A percentile compares a stretch with the other conserved stretches of the same genome.
phyloP scores from a whole-genome alignment of 1,140 invertebrate genomes.

The Trachymyrmex cornetzi region DNA sequence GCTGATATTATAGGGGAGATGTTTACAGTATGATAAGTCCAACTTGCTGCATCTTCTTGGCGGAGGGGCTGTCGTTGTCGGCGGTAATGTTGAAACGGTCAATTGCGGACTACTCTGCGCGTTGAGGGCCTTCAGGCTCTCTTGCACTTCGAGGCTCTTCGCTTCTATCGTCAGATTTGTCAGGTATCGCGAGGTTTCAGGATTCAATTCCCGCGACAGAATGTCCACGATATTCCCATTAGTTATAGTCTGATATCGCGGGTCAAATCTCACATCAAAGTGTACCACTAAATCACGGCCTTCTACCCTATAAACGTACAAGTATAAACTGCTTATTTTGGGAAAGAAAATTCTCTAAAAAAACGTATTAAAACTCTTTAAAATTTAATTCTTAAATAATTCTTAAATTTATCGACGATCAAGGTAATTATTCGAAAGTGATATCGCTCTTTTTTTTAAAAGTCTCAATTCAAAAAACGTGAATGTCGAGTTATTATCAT shows the following conservation, averaged over 20 bases:
- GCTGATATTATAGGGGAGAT: conserved; percentile 92
- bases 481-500: too few species aligned
- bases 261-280: conserved; percentile 91
- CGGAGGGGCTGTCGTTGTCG: conserved; percentile 86
- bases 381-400: too few species aligned
- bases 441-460: too few species aligned
- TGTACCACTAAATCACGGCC: conserved; percentile 90
- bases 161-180: conserved; percentile 89
- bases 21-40: conserved; percentile 91
- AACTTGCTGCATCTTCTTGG: conserved; percentile 90
- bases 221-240: conserved; percentile 87
- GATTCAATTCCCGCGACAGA: conserved; percentile 87
- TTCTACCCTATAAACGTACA: conserved; percentile 86
- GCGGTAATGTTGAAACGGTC: conserved; percentile 86
- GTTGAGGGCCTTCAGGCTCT: conserved; percentile 87
- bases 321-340: background rate
- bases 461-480: too few species aligned
- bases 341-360: background rate
- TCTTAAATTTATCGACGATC: too few species aligned
- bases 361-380: background rate
- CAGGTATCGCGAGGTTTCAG: conserved; percentile 87
- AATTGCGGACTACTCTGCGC: conserved; percentile 87
- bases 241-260: conserved; percentile 86
- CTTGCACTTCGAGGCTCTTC: conserved; percentile 89
- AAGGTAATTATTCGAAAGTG: too few species aligned